Conservation (phyloP, 2,113 vertebrate genomes). For the Acrocephalus arundinaceus region DNA sequence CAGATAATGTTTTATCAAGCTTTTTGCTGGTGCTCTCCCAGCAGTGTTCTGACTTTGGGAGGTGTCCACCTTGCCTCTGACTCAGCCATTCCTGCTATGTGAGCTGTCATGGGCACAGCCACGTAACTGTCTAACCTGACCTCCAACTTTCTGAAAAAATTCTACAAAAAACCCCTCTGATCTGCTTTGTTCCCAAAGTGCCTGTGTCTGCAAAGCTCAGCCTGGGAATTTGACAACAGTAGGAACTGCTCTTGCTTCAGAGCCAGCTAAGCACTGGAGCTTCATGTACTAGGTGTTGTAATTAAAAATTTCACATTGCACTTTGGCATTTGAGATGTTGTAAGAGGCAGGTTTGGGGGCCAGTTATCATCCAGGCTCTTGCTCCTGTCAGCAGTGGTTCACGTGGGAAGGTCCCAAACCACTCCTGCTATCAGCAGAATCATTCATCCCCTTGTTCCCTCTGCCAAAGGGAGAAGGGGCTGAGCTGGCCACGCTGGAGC, state of each 20-base stretch:
- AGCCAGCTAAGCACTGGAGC: neutral
- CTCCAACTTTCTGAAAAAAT: neutral
- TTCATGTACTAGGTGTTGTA: neutral
- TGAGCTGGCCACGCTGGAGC: neutral
- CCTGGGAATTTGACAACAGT: neutral
- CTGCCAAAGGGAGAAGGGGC: slow-evolving; percentile 16
- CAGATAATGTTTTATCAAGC: neutral
- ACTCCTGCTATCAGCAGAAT: neutral
- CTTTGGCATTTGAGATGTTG: neutral
- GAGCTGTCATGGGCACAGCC: neutral
- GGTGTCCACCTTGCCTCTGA: neutral
- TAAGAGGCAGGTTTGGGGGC: neutral
- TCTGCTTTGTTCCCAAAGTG: neutral
- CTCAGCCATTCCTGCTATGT: accelerated
- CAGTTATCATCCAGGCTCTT: neutral
- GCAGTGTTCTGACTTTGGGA: neutral
- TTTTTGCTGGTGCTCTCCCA: neutral
- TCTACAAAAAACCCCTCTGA: neutral
- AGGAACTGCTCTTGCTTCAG: neutral
- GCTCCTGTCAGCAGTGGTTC: neutral
- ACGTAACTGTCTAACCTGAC: neutral
- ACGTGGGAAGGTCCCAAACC: neutral
- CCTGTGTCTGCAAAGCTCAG: neutral
- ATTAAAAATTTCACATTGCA: neutral
- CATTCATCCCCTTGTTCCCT: neutral